phyloP scores from a whole-genome alignment of 2,113 vertebrate genomes.

The Paramormyrops kingsleyae region DNA sequence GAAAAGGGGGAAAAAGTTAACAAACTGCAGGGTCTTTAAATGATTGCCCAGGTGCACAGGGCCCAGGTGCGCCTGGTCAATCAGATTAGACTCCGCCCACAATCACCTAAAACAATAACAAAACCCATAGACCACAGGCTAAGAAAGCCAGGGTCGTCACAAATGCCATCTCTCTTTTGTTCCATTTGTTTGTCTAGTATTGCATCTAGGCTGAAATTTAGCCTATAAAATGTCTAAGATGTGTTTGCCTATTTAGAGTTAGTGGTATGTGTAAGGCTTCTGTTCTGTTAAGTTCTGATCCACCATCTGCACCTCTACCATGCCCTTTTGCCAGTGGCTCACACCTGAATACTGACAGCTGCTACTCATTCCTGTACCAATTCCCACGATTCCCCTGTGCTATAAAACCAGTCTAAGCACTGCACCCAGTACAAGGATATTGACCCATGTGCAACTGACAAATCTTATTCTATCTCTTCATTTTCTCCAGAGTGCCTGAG shows the following conservation, averaged over 20 bases:
- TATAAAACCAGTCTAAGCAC: neutral
- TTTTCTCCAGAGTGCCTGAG: neutral
- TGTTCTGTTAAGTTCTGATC: neutral
- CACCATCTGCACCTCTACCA: too few species aligned
- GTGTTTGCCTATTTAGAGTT: too few species aligned
- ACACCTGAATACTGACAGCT: neutral
- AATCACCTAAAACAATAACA: too few species aligned
- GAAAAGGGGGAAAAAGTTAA: too few species aligned
- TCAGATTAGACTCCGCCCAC: too few species aligned
- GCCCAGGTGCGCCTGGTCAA: too few species aligned
- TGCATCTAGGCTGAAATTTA: too few species aligned
- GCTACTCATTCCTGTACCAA: neutral
- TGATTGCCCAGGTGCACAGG: too few species aligned
- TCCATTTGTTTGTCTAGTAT: neutral
- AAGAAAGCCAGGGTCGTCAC: too few species aligned
- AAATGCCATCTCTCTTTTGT: neutral
- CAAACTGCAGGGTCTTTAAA: too few species aligned
- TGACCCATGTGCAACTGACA: neutral
- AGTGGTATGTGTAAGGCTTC: neutral
- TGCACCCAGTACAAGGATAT: neutral
- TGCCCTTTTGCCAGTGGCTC: neutral
- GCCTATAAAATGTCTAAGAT: too few species aligned
- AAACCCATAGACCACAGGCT: too few species aligned
- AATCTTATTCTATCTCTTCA: neutral
- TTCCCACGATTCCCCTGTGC: neutral